phyloP scores from a whole-genome alignment of 2,888 invertebrate genomes.

The Macrophya annulata region DNA sequence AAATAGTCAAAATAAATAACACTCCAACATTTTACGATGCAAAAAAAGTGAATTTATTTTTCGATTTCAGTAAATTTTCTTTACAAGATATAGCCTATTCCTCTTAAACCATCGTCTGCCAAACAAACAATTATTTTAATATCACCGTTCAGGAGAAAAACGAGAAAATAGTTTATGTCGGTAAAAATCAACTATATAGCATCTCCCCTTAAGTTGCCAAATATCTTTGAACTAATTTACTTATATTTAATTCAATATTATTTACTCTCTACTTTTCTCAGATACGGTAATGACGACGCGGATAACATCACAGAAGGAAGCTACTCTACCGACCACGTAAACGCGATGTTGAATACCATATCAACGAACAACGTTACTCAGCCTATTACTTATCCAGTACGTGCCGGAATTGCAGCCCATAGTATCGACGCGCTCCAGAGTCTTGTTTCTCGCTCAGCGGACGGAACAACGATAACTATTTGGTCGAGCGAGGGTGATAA shows the following conservation, averaged over 20 bases:
- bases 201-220: no score
- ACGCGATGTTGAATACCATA: conserved; percentile 85
- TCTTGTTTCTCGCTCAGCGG: conserved; percentile 82
- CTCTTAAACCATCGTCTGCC: no score
- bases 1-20: no score
- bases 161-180: no score
- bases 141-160: no score
- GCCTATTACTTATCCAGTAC: conserved; percentile 90
- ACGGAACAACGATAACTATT: conserved; percentile 87
- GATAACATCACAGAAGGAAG: conserved; percentile 79
- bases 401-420: conserved; percentile 86
- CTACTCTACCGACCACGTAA: conserved; percentile 85
- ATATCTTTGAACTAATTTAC: not conserved
- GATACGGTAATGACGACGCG: conserved; percentile 63
- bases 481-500: conserved; percentile 88
- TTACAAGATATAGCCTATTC: no score
- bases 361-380: conserved; percentile 83
- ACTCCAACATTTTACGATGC: no score
- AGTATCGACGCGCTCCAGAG: conserved; percentile 84
- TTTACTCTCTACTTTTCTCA: conserved; percentile 56
- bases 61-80: no score
- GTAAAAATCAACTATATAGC: no score
- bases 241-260: not conserved
- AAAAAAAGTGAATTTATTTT: no score
- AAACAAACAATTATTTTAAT: no score